Evolutionary conservation across 2,888 invertebrate genomes (phyloP).

Genomic region (Leptinotarsa juncta): DNA sequence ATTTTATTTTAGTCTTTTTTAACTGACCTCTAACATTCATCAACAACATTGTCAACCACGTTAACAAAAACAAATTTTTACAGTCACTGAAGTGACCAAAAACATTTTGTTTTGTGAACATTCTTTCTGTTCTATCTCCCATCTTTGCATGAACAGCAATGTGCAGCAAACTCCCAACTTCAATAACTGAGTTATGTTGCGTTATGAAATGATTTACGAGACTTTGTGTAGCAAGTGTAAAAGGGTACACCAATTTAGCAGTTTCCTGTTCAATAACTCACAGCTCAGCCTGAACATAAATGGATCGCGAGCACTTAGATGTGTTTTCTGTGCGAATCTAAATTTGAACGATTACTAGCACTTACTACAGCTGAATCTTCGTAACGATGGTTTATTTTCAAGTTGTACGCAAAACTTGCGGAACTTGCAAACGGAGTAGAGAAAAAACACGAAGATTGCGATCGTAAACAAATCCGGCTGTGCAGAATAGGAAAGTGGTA

Average conservation of each 20-base stretch:
- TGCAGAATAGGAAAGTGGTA: not conserved
- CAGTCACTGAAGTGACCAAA: too few species aligned
- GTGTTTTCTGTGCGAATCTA: slow-evolving; percentile 18
- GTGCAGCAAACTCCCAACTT: not conserved
- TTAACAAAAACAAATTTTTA: too few species aligned
- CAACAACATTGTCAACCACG: too few species aligned
- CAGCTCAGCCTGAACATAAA: not conserved
- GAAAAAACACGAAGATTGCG: slow-evolving; percentile 5
- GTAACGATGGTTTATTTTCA: slow-evolving; percentile 11
- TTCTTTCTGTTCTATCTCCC: too few species aligned
- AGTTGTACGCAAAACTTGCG: slow-evolving; percentile 7
- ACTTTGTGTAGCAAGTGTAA: slow-evolving; percentile 15
- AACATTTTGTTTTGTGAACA: too few species aligned
- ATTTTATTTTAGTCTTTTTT: too few species aligned
- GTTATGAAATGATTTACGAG: not conserved
- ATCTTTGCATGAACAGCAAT: too few species aligned
- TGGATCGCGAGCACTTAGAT: slow-evolving; percentile 12
- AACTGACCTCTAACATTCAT: too few species aligned
- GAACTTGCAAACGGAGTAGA: not conserved
- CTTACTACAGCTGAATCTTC: slow-evolving; percentile 15
- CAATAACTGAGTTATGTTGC: slow-evolving; percentile 12
- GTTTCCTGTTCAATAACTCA: slow-evolving; percentile 18
- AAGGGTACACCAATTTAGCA: slow-evolving; percentile 21
- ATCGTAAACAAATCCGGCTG: slow-evolving; percentile 16
- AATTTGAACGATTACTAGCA: slow-evolving; percentile 20